Percentiles rank a stretch among this genome's conserved stretches.
These are phyloP conservation scores for Eospalax fontanierii DNA, from an alignment of 2,797 vertebrate species.

Conservation along the genomic window DNA sequence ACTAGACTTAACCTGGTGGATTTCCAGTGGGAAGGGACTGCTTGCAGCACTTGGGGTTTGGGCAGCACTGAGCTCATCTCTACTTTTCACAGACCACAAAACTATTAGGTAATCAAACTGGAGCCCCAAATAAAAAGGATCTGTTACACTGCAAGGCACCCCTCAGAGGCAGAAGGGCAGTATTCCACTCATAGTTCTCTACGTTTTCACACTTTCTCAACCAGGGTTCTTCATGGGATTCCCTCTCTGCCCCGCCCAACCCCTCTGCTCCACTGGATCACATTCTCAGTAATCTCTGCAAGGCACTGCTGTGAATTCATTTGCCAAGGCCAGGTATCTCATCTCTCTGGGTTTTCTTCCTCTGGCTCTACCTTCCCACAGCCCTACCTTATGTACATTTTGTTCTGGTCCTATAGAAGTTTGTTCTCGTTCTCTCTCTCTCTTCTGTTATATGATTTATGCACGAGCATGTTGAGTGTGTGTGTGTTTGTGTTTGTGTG, in stretches of 20 bases:
- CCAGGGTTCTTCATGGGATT: background rate
- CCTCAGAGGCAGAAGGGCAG: background rate
- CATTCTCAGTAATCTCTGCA: background rate
- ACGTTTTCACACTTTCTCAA: background rate
- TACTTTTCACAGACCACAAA: background rate
- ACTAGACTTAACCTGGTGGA: background rate
- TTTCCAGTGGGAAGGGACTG: background rate
- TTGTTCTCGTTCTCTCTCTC: too few species aligned
- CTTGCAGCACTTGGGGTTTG: background rate
- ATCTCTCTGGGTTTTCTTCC: background rate
- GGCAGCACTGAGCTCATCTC: background rate
- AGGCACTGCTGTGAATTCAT: background rate
- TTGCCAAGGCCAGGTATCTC: background rate
- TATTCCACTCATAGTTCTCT: background rate
- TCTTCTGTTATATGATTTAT: too few species aligned
- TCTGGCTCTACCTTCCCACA: background rate
- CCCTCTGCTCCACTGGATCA: background rate
- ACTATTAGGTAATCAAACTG: background rate
- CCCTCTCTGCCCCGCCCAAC: background rate
- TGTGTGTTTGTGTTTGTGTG: too few species aligned
- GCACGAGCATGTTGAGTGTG: too few species aligned
- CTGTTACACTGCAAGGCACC: background rate
- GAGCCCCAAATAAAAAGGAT: background rate
- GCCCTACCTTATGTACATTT: background rate
- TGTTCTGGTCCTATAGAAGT: background rate